These are phyloP conservation scores for Mormyrops boulengeri DNA, from an alignment of 2,797 vertebrate genomes.

Conservation along the genomic window DNA sequence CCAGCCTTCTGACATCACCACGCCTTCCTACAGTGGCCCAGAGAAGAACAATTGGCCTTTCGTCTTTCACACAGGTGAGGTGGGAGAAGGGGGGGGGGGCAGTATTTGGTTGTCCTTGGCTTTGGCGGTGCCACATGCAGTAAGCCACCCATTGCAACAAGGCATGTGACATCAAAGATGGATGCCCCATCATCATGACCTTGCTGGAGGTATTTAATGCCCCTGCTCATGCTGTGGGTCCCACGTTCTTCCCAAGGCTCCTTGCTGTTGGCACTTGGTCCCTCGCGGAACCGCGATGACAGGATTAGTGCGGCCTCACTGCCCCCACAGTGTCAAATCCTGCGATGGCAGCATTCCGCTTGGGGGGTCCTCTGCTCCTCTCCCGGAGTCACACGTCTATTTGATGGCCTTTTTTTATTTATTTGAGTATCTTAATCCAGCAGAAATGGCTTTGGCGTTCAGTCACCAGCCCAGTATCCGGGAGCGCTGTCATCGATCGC, in stretches of 20 bases:
- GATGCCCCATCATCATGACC: background rate
- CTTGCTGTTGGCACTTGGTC: background rate
- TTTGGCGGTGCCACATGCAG: background rate
- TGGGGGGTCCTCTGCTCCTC: background rate
- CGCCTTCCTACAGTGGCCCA: slow-evolving; percentile 27
- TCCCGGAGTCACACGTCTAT: background rate
- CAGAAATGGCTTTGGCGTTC: background rate
- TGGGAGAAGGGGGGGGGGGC: background rate
- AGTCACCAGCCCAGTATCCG: background rate
- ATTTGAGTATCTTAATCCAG: slow-evolving; percentile 17
- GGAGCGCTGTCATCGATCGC: slow-evolving; percentile 19
- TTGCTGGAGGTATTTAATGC: background rate
- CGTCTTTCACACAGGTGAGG: slow-evolving; percentile 54
- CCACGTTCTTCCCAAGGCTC: background rate
- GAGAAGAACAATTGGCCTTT: slow-evolving; percentile 43
- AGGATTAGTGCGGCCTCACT: background rate
- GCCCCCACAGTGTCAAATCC: background rate
- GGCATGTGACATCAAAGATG: background rate
- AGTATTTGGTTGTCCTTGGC: background rate
- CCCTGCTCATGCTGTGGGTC: background rate
- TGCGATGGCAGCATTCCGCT: background rate
- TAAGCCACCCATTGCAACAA: background rate
- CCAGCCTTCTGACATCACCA: slow-evolving; percentile 19
- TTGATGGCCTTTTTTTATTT: slow-evolving; percentile 3
- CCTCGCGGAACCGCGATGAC: background rate